A percentile compares a stretch with the other conserved stretches of the same genome.
Evolutionary conservation across 2,113 vertebrate genomes (phyloP).

Genomic region (Pandion haliaetus): DNA sequence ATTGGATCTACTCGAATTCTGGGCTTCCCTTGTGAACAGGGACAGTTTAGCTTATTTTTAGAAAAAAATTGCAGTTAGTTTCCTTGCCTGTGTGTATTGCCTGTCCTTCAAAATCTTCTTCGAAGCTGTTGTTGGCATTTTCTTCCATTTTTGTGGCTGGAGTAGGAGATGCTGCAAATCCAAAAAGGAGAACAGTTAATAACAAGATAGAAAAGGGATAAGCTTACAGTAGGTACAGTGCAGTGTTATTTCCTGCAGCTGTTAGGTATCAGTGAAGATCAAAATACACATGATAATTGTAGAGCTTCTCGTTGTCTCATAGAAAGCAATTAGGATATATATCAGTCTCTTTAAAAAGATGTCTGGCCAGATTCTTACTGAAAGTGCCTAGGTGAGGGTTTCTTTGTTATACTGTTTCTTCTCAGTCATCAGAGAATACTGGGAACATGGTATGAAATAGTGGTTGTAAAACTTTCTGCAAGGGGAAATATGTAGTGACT

Average conservation of each 20-base stretch:
- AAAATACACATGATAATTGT: background rate
- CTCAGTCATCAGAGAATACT: background rate
- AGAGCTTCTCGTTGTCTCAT: background rate
- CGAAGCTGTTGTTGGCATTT: conserved; percentile 70
- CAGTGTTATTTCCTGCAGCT: background rate
- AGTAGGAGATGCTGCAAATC: background rate
- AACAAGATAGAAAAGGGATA: background rate
- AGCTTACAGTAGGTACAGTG: background rate
- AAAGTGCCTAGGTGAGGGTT: background rate
- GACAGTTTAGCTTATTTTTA: background rate
- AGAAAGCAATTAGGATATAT: background rate
- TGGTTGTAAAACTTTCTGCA: background rate
- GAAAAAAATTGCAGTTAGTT: background rate
- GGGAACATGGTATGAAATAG: background rate
- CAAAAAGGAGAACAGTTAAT: conserved; percentile 9
- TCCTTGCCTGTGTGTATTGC: conserved; percentile 89
- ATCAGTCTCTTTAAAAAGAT: background rate
- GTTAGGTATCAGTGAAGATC: background rate
- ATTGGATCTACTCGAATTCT: background rate
- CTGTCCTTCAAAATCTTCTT: conserved; percentile 84
- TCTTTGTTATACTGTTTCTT: background rate
- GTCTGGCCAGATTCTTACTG: background rate
- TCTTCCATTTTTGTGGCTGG: conserved; percentile 70
- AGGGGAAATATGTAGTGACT: background rate
- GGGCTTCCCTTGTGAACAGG: background rate